Conservation (phyloP, 2,888 invertebrate genomes). For the Melanotus villosus region DNA sequence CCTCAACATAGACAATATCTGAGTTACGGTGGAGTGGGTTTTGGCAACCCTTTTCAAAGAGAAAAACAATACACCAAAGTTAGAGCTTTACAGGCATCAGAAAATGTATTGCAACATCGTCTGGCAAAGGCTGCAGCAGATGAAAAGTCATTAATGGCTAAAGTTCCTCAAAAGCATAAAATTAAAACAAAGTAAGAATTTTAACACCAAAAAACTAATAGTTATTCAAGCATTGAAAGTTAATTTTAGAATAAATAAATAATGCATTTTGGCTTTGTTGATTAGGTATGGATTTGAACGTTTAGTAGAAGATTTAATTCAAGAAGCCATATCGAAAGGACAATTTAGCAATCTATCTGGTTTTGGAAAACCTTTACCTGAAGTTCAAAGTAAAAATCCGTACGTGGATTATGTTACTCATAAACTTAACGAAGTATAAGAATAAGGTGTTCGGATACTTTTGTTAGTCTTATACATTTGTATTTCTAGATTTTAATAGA, state of each 20-base stretch:
- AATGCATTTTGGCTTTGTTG: not conserved
- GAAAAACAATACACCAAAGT: conserved; percentile 83
- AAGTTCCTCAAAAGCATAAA: conserved; percentile 76
- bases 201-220: too few species aligned
- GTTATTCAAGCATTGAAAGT: too few species aligned
- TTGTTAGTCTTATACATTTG: not conserved
- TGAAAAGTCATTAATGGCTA: conserved; percentile 78
- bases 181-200: conserved; percentile 79
- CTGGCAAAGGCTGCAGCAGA: conserved; percentile 73
- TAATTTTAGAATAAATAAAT: too few species aligned
- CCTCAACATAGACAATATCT: conserved; percentile 92
- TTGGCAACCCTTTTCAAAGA: conserved; percentile 84
- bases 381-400: conserved; percentile 80
- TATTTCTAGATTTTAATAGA: conserved; percentile 80
- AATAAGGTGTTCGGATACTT: not conserved
- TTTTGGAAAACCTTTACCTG: conserved; percentile 84
- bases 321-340: conserved; percentile 91
- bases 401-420: conserved; percentile 91
- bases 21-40: conserved; percentile 83
- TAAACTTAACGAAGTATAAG: conserved; percentile 81
- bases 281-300: conserved; percentile 83
- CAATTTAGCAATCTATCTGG: conserved; percentile 90
- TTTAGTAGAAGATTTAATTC: conserved; percentile 92
- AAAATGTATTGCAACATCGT: conserved; percentile 75
- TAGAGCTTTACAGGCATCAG: conserved; percentile 79